These are phyloP conservation scores for Manis crassicaudata DNA, from an alignment of 2,797 vertebrate species.

Conservation along the genomic window DNA sequence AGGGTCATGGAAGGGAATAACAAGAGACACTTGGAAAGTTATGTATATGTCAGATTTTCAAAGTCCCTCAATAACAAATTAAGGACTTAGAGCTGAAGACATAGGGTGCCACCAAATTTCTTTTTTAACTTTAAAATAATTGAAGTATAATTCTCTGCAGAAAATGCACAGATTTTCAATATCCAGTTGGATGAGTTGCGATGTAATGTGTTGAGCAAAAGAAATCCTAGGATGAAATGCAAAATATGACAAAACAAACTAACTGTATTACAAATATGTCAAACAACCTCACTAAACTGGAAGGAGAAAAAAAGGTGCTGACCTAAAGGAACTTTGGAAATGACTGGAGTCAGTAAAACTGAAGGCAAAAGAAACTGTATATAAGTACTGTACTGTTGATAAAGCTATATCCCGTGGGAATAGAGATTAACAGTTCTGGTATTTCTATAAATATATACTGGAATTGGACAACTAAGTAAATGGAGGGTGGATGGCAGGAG, in stretches of 20 bases:
- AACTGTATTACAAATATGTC: not conserved
- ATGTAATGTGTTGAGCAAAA: no score
- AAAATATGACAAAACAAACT: not conserved
- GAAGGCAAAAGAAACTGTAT: not conserved
- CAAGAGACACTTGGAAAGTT: not conserved
- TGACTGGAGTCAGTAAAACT: not conserved
- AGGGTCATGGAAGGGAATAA: not conserved
- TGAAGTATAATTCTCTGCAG: not conserved
- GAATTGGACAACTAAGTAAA: not conserved
- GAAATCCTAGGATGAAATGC: not conserved
- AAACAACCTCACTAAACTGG: not conserved
- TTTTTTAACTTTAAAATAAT: not conserved
- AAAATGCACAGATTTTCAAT: conserved; percentile 12
- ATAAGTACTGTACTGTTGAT: not conserved
- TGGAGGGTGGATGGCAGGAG: not conserved
- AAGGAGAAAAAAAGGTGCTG: not conserved
- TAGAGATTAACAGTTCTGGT: not conserved
- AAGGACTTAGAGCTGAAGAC: not conserved
- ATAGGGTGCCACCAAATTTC: not conserved
- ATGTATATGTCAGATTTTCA: not conserved
- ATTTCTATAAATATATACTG: not conserved
- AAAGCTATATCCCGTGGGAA: not conserved
- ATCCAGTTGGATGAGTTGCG: not conserved
- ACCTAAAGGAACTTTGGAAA: not conserved
- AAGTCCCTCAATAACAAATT: not conserved